A percentile compares a stretch with the other conserved stretches of the same genome.
phyloP scores from a whole-genome alignment of 2,113 vertebrate genomes.

The Felis chaus region DNA sequence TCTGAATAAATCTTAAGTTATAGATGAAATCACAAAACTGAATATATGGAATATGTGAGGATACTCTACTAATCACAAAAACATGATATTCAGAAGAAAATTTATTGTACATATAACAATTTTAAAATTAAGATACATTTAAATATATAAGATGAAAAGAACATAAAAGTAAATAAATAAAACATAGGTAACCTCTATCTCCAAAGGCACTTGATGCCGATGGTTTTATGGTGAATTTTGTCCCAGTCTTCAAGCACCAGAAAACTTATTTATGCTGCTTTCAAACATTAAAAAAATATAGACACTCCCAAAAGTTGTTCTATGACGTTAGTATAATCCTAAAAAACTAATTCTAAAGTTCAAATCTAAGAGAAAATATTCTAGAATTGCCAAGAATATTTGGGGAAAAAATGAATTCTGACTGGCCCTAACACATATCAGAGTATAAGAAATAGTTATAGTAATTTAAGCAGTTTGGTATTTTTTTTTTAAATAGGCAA shows the following conservation, averaged over 20 bases:
- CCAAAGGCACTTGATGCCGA: neutral
- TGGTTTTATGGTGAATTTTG: neutral
- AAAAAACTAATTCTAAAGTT: neutral
- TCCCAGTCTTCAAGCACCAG: neutral
- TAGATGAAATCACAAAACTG: neutral
- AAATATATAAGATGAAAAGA: neutral
- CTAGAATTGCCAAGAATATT: neutral
- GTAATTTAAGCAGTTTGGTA: neutral
- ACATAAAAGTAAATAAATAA: neutral
- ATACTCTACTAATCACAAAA: neutral
- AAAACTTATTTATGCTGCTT: neutral
- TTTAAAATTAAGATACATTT: slow-evolving; percentile 8
- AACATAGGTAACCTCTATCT: neutral
- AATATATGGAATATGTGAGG: neutral
- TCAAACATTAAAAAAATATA: neutral
- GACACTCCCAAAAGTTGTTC: neutral
- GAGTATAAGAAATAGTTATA: neutral
- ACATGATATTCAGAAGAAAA: neutral
- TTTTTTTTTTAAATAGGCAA: neutral
- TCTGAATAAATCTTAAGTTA: neutral
- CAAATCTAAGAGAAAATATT: neutral
- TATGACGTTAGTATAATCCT: neutral
- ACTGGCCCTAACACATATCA: neutral
- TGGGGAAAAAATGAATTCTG: slow-evolving; percentile 22
- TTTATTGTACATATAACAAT: neutral